These are phyloP conservation scores for Suillia variegata DNA, from an alignment of 2,888 invertebrate species.

Conservation along the genomic window DNA sequence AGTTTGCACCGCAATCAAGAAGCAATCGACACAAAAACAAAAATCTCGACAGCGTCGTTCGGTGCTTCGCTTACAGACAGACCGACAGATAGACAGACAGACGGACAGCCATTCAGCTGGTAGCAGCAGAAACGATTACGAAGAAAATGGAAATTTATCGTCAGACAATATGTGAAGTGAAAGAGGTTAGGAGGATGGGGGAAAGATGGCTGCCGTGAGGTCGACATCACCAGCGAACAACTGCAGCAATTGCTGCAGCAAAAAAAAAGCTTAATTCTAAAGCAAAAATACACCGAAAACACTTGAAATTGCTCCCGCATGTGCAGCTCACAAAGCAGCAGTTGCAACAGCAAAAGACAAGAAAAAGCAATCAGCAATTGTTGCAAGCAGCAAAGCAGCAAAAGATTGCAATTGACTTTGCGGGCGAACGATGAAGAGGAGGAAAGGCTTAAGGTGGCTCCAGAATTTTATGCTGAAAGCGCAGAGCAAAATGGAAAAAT, in stretches of 20 bases:
- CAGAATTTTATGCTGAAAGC: background rate
- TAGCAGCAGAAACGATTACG: constrained; percentile 40
- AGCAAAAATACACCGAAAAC: constrained; percentile 22
- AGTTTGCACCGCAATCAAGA: constrained; percentile 47
- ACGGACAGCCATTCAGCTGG: too few relatives aligned
- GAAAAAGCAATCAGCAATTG: constrained; percentile 27
- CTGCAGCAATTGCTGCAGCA: background rate
- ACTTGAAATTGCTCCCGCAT: constrained; percentile 24
- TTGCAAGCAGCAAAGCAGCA: constrained; percentile 10
- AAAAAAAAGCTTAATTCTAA: background rate
- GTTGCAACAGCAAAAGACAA: constrained; percentile 15
- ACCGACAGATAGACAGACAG: too few relatives aligned
- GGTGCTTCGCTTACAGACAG: too few relatives aligned
- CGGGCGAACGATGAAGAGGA: background rate
- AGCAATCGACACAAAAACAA: constrained; percentile 49
- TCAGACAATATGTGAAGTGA: constrained; percentile 48
- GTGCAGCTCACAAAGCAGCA: constrained; percentile 10
- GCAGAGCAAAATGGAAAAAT: background rate
- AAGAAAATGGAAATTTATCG: constrained; percentile 56
- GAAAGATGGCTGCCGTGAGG: background rate
- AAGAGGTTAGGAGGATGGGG: background rate
- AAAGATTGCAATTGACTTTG: constrained; percentile 24
- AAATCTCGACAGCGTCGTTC: constrained; percentile 6
- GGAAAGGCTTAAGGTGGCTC: background rate
- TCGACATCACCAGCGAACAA: background rate